Evolutionary conservation across 2,888 invertebrate species (phyloP).

Genomic region (Anorthoa munda): DNA sequence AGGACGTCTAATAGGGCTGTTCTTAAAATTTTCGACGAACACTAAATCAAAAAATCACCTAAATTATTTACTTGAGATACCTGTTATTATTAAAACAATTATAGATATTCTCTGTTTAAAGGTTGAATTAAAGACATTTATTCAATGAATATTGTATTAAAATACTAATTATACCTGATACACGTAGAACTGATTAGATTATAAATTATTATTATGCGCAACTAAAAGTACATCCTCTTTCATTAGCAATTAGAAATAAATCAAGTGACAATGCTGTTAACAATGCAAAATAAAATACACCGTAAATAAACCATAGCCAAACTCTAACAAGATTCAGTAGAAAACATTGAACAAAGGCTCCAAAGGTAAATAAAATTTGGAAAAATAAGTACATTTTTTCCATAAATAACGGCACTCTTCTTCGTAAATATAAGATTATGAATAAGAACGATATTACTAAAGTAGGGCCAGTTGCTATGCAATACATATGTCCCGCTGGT

Average conservation of each 20-base stretch:
- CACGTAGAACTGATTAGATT: slow-evolving; percentile 55
- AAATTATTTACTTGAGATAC: not conserved
- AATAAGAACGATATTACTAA: slow-evolving; percentile 85
- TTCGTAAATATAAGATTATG: slow-evolving; percentile 83
- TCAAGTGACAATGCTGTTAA: slow-evolving; percentile 83
- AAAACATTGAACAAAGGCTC: slow-evolving; percentile 88
- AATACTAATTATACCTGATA: slow-evolving; percentile 56
- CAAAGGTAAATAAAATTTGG: slow-evolving; percentile 88
- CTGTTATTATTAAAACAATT: not conserved
- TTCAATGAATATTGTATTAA: slow-evolving; percentile 56
- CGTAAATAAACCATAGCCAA: slow-evolving; percentile 87
- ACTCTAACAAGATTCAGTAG: slow-evolving; percentile 83
- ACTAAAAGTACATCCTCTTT: slow-evolving; percentile 89
- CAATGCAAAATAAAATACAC: slow-evolving; percentile 84
- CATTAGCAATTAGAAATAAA: slow-evolving; percentile 87
- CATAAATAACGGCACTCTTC: slow-evolving; percentile 87
- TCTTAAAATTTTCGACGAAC: not conserved
- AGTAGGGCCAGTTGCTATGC: slow-evolving; percentile 87
- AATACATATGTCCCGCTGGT: slow-evolving; percentile 88
- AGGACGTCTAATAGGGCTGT: slow-evolving; percentile 18
- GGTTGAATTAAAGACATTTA: slow-evolving; percentile 59
- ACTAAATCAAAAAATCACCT: not conserved
- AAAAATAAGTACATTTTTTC: slow-evolving; percentile 89
- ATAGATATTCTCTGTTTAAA: not conserved
- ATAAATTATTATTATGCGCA: slow-evolving; percentile 77